Conservation (phyloP, 2,888 invertebrate genomes). For the Notodonta dromedarius region DNA sequence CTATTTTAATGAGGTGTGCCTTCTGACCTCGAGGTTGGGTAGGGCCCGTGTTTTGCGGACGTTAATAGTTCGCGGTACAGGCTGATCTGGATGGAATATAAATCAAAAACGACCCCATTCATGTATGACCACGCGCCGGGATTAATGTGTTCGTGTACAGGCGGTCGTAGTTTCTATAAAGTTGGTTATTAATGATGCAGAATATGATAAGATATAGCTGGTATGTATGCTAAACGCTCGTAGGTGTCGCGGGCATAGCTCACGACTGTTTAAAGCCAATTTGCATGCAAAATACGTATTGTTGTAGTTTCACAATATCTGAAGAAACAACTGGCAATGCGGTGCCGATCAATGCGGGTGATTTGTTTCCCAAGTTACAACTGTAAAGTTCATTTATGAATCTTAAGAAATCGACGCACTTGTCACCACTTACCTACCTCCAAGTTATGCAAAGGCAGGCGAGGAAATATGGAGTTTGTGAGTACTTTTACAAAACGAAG, state of each 20-base stretch:
- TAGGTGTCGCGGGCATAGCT: conserved; percentile 47
- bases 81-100: conserved; percentile 32
- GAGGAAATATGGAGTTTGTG: conserved; percentile 13
- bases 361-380: conserved; percentile 38
- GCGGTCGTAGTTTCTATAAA: conserved; percentile 27
- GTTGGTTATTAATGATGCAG: conserved; percentile 45
- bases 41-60: conserved; percentile 11
- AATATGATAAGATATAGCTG: conserved; percentile 18
- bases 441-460: conserved; percentile 6
- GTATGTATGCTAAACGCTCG: conserved; percentile 30
- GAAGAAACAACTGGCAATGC: conserved; percentile 39
- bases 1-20: conserved; percentile 50
- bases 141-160: conserved; percentile 31
- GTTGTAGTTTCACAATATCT: conserved; percentile 57
- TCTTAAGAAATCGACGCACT: not conserved
- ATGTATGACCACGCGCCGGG: conserved; percentile 28
- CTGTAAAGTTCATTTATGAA: conserved; percentile 7
- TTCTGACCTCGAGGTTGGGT: conserved; percentile 56
- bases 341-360: conserved; percentile 38
- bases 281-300: conserved; percentile 64
- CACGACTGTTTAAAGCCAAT: conserved; percentile 47
- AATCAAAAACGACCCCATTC: conserved; percentile 39
- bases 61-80: conserved; percentile 39
- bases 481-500: conserved; percentile 27
- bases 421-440: conserved; percentile 1